These are phyloP conservation scores for Podarcis siculus DNA, from an alignment of 2,797 vertebrate genomes.

Conservation along the genomic window DNA sequence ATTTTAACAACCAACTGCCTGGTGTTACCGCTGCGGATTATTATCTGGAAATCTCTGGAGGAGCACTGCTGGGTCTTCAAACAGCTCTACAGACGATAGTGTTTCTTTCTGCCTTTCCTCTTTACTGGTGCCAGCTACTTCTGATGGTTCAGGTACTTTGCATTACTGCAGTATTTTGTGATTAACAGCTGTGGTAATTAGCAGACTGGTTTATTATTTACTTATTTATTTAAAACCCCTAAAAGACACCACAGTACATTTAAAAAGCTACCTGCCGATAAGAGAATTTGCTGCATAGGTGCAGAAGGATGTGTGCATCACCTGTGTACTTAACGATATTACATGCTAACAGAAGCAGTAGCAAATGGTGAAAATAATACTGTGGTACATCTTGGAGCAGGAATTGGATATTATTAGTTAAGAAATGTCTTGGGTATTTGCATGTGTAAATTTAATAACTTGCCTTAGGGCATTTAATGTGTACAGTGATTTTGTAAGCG, in stretches of 20 bases:
- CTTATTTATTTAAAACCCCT: neutral
- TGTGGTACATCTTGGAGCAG: conserved; percentile 27
- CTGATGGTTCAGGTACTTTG: conserved; percentile 66
- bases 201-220: neutral
- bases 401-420: neutral
- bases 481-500: neutral
- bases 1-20: conserved; percentile 59
- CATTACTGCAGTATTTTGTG: conserved; percentile 42
- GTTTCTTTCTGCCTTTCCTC: conserved; percentile 59
- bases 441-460: neutral
- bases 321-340: neutral
- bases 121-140: conserved; percentile 50
- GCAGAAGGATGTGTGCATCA: conserved; percentile 41
- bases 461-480: neutral
- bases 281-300: conserved; percentile 21
- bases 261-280: conserved; percentile 11
- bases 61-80: conserved; percentile 47
- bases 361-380: conserved; percentile 25
- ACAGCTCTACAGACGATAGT: conserved; percentile 34
- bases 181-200: conserved; percentile 25
- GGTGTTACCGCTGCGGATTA: conserved; percentile 59
- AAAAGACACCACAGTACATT: neutral
- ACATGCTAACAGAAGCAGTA: conserved; percentile 30
- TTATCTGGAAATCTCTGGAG: conserved; percentile 56
- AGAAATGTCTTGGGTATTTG: neutral